phyloP scores from a whole-genome alignment of 1,140 invertebrate species.

The Drosophila azteca region DNA sequence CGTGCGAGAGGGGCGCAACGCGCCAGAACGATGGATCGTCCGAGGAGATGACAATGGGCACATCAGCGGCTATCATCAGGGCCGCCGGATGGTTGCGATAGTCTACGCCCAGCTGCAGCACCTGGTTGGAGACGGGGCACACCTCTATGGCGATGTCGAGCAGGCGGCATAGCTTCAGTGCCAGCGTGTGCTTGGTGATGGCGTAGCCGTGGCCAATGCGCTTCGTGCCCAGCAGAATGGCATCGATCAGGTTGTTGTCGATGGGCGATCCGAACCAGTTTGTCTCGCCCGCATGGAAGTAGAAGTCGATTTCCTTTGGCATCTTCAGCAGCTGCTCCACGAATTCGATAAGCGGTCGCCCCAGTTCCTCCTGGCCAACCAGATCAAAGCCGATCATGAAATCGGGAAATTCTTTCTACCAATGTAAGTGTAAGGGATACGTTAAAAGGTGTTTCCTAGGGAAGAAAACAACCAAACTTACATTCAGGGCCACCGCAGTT shows the following conservation, averaged over 20 bases:
- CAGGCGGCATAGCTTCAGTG: conserved; percentile 86
- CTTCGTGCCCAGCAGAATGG: conserved; percentile 89
- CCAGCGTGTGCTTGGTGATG: conserved; percentile 89
- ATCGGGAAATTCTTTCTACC: conserved; percentile 81
- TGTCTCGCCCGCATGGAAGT: conserved; percentile 93
- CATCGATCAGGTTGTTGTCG: conserved; percentile 90
- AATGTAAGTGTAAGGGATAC: background rate
- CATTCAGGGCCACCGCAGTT: conserved; percentile 48
- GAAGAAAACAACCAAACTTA: conserved; percentile 3
- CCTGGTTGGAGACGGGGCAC: conserved; percentile 91
- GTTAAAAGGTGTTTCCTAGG: too few species aligned
- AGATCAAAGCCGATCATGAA: conserved; percentile 89
- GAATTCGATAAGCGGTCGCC: conserved; percentile 86
- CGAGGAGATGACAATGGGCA: conserved; percentile 85
- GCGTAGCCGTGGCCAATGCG: conserved; percentile 89
- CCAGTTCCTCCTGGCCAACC: conserved; percentile 90
- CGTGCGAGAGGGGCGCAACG: conserved; percentile 89
- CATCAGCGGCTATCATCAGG: conserved; percentile 86
- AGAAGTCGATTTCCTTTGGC: conserved; percentile 86
- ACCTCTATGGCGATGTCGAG: conserved; percentile 90
- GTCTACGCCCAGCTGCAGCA: conserved; percentile 89
- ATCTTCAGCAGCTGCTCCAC: conserved; percentile 85
- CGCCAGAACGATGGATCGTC: conserved; percentile 93
- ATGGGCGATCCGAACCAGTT: conserved; percentile 87
- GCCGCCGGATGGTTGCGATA: conserved; percentile 91